phyloP scores from a whole-genome alignment of 64 coral and sea anemone genomes.

The Pocillopora damicornis region DNA sequence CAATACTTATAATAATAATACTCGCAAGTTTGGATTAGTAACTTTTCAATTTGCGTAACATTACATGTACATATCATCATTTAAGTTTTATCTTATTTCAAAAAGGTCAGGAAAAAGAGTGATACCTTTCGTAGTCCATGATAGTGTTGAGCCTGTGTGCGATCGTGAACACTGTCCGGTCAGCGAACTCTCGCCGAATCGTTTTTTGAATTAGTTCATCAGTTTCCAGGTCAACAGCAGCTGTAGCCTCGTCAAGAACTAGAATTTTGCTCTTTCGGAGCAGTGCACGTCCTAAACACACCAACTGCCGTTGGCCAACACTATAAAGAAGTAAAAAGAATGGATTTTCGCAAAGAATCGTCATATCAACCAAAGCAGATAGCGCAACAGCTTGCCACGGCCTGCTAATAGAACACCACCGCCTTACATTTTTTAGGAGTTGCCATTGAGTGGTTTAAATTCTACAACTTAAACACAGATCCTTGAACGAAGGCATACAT shows the following conservation, averaged over 20 bases:
- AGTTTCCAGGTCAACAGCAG: constrained; percentile 87
- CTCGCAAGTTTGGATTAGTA: no score
- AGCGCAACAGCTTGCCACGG: no score
- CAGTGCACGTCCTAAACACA: constrained; percentile 85
- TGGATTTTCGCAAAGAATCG: neutral
- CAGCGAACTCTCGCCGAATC: constrained; percentile 87
- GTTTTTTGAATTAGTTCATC: constrained; percentile 95
- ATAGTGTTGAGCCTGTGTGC: constrained; percentile 90
- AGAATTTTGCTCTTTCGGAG: constrained; percentile 78
- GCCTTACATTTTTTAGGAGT: no score
- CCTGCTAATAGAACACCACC: no score
- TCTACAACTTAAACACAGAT: neutral
- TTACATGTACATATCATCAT: no score
- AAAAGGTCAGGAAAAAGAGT: neutral
- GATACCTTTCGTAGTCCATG: constrained; percentile 80
- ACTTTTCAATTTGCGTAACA: no score
- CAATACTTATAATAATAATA: no score
- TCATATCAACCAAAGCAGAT: neutral
- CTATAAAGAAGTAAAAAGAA: constrained; percentile 17
- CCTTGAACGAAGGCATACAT: no score
- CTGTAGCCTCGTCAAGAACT: constrained; percentile 88
- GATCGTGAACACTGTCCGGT: constrained; percentile 83
- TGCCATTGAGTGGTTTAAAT: no score
- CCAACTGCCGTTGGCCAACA: constrained; percentile 81
- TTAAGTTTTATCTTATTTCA: neutral